A percentile compares a stretch with the other conserved stretches of the same genome.
These are phyloP conservation scores for Iselma pallidipennis DNA, from an alignment of 2,888 invertebrate genomes.

Conservation along the genomic window DNA sequence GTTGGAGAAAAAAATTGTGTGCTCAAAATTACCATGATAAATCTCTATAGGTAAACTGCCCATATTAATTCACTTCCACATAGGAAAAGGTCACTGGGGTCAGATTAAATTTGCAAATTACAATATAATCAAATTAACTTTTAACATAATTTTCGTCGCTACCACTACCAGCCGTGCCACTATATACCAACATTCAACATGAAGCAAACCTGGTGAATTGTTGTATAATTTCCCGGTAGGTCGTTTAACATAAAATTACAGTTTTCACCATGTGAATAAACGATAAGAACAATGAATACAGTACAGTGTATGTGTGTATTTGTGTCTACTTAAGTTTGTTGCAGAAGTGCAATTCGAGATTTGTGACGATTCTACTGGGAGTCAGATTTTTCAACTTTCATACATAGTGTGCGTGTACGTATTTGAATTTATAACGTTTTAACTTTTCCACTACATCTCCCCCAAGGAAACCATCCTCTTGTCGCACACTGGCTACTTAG, in stretches of 20 bases:
- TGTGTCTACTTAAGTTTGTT: constrained; percentile 5
- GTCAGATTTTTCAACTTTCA: neutral
- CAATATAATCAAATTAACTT: constrained; percentile 54
- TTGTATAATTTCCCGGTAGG: constrained; percentile 47
- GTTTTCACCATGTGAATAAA: constrained; percentile 30
- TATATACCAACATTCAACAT: constrained; percentile 36
- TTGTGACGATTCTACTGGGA: constrained; percentile 26
- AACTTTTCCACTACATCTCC: constrained; percentile 20
- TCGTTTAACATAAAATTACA: constrained; percentile 48
- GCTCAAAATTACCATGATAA: neutral
- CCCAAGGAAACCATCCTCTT: no score
- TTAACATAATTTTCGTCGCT: constrained; percentile 36
- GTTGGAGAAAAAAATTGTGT: no score
- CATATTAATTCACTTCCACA: constrained; percentile 8
- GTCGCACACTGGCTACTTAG: constrained; percentile 1
- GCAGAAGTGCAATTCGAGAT: constrained; percentile 25
- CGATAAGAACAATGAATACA: constrained; percentile 35
- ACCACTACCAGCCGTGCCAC: neutral
- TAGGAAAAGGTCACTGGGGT: constrained; percentile 26
- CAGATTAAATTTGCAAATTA: constrained; percentile 53
- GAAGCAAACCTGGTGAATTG: constrained; percentile 38
- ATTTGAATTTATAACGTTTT: constrained; percentile 34
- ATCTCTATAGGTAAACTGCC: neutral
- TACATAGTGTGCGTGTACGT: constrained; percentile 16
- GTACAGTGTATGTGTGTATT: constrained; percentile 18